Evolutionary conservation across 2,888 invertebrate genomes (phyloP).

Genomic region (Priocnemis perturbator): DNA sequence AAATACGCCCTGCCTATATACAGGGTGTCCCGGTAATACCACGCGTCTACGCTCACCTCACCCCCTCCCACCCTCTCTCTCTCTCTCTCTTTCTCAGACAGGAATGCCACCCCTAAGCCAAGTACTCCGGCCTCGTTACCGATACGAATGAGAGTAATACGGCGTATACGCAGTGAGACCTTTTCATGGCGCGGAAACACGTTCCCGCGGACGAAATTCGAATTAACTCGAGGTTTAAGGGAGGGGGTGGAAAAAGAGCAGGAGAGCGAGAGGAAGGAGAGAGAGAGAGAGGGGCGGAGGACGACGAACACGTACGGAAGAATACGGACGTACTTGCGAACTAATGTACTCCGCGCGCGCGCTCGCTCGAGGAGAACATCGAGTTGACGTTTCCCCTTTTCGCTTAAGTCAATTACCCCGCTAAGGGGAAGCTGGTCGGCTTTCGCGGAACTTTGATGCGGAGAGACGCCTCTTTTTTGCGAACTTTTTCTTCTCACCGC

Average conservation of each 20-base stretch:
- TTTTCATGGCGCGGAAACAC: constrained; percentile 42
- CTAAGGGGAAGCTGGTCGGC: too few relatives aligned
- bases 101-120: constrained; percentile 19
- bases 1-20: constrained; percentile 72
- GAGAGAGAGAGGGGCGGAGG: constrained; percentile 19
- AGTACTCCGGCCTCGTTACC: constrained; percentile 56
- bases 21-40: constrained; percentile 63
- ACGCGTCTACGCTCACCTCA: constrained; percentile 28
- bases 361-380: neutral
- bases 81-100: constrained; percentile 9
- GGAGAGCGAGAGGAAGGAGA: constrained; percentile 27
- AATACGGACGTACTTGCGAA: neutral
- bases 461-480: too few relatives aligned
- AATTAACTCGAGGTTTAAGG: constrained; percentile 44
- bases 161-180: constrained; percentile 51
- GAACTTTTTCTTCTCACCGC: too few relatives aligned
- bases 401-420: neutral
- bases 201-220: constrained; percentile 33
- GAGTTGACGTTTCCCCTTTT: constrained; percentile 1
- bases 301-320: neutral
- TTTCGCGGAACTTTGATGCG: too few relatives aligned
- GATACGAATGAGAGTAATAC: constrained; percentile 57
- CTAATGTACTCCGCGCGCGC: too few relatives aligned
- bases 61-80: constrained; percentile 12
- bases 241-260: constrained; percentile 32